Evolutionary conservation across 2,888 invertebrate genomes (phyloP).

Genomic region (Hirtodrosophila trivittata): DNA sequence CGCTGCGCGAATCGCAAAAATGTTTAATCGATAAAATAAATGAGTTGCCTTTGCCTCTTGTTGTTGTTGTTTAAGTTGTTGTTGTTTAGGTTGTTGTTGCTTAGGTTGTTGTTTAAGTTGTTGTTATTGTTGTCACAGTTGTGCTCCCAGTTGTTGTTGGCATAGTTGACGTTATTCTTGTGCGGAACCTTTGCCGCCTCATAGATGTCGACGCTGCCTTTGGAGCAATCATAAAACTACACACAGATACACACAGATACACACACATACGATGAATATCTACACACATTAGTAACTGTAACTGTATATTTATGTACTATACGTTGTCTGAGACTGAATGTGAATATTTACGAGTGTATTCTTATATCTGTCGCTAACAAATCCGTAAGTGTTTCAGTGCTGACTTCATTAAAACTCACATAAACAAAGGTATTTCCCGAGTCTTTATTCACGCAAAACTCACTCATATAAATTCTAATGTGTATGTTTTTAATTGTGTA

Average conservation of each 20-base stretch:
- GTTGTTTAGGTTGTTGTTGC: constrained; percentile 23
- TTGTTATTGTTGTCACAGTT: constrained; percentile 32
- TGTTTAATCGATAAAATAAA: constrained; percentile 83
- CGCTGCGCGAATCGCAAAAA: constrained; percentile 80
- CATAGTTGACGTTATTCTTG: constrained; percentile 73
- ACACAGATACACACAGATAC: constrained; percentile 31
- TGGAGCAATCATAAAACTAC: constrained; percentile 56
- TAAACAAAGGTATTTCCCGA: no score
- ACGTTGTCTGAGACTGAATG: constrained; percentile 4
- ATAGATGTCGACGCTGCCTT: constrained; percentile 50
- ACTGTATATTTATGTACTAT: constrained; percentile 67
- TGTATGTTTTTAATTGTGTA: no score
- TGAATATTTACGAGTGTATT: not conserved
- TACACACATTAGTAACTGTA: constrained; percentile 35
- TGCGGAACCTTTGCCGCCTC: constrained; percentile 57
- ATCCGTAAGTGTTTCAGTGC: no score
- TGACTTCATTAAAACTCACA: no score
- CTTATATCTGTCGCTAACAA: no score
- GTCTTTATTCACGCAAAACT: no score
- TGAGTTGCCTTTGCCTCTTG: constrained; percentile 71
- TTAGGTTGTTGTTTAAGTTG: constrained; percentile 26
- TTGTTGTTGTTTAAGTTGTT: constrained; percentile 40
- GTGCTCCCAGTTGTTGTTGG: constrained; percentile 17
- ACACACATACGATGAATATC: constrained; percentile 15
- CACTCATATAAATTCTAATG: no score